Evolutionary conservation across 2,113 vertebrate species (phyloP), one percentile per base, ranked within the genome.

Genomic region (Serilophus lunatus): DNA sequence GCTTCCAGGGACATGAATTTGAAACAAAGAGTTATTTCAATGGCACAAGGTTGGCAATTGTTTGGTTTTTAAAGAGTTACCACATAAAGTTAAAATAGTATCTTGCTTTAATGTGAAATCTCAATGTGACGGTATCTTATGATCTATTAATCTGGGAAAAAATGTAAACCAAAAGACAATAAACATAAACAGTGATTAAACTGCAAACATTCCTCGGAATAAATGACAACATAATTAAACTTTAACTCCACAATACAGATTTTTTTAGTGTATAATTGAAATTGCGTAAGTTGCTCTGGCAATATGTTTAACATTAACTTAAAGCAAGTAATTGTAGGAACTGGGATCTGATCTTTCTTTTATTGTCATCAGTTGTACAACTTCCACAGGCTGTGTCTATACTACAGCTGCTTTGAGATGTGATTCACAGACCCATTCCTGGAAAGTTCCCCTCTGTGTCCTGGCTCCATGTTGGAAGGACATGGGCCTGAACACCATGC

Each of bases 141-240:
- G 74, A 96, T 96, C 94, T 94, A 91, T 90, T 93, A 93, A 88
- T 96, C 76, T 75, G 50, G 59, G 75, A 59, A 96, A 96, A 96
- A 92, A 96, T 95, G 91, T 93, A 96, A 97, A 92, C 91, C 80
- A 91, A 92, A 93, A 87, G 86, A 90, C 85, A 90, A 89, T 95
- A 96, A 96, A 95, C 86, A 91, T 93, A 96, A 96, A 96, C 93
- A 96, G 71, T 11, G n/a, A 71, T 93, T 92, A 84, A 94, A 94
- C 87, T 51, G 1, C 91, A 96, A 86, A 7, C 85, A 96, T 96
- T 94, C 93, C 76, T 94, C 2, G 1, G 76, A 87, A 64, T 92
- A 88, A 96, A 94, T 35, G 44, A 82, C 84, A 95, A 77, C 77
- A 40, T 83, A 94, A 93, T 96, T 95, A 83, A 95, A 93, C 89